Evolutionary conservation across 2,797 vertebrate genomes (phyloP), one percentile per base, ranked within the genome.

Genomic region (Aldrovandia affinis): DNA sequence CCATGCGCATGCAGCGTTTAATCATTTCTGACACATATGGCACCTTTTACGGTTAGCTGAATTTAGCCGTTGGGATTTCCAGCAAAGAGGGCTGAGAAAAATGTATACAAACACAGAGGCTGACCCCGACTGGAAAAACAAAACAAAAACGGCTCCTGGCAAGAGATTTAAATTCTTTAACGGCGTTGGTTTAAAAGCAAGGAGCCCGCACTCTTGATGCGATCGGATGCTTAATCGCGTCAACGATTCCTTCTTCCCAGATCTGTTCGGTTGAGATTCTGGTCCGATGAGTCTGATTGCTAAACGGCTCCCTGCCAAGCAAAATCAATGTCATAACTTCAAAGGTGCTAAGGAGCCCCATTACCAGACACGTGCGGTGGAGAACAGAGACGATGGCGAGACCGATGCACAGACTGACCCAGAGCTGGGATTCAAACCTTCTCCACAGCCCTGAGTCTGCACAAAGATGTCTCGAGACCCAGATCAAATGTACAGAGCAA

Each of bases 271-370:
- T 84, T 84, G 85, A 28, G 83, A 57, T 73, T 84, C 50, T 18
- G 87, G 86, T 82, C 87, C 88, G 78, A n/a, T 83, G 84, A 77
- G 77, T 70, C 68, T 39, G 73, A 86, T n/a, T 44, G 83, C 89
- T 79, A 87, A 86, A 89, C 81, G 81, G 88, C 89, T 88, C 88
- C 79, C 80, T 88, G 80, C 89, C 86, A 89, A 88, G 87, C 84
- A 80, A 87, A 84, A 86, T 61, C 82, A 65, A 55, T 75, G 81
- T 73, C 81, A 88, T 82, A 90, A 90, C 88, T 90, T 90, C 88
- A 90, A 88, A 91, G 90, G 87, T 88, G 84, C 83, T 91, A 93
- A 92, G 92, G 93, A 91, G 83, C 54, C 20, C 52, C 70, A 83
- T 83, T 57, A 47, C 22, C 12, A 25, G 39, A 52, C 81, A 28